Evolutionary conservation across 2,113 vertebrate genomes (phyloP).

Genomic region (Electrona antarctica): DNA sequence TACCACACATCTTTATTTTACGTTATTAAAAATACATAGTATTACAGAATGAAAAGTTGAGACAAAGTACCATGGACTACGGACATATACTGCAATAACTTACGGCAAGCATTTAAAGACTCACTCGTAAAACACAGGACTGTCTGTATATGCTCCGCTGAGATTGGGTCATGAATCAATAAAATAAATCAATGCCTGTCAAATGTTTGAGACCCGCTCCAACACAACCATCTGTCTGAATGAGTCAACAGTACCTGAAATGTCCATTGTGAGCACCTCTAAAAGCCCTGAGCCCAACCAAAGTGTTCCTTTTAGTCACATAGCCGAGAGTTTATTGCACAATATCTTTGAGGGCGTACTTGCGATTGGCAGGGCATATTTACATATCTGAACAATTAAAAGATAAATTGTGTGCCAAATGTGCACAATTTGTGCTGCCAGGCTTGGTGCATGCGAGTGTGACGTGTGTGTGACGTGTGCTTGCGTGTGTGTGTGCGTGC

Average conservation of each 20-base stretch:
- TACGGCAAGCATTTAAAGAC: no score
- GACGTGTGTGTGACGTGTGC: no score
- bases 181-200: conserved; percentile 3
- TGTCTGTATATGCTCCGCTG: no score
- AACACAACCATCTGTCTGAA: conserved; percentile 12
- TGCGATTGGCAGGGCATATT: conserved; percentile 37
- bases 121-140: no score
- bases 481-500: no score
- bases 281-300: conserved; percentile 26
- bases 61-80: no score
- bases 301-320: conserved; percentile 24
- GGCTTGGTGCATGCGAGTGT: background rate
- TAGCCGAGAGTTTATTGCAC: conserved; percentile 19
- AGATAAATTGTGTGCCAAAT: conserved; percentile 27
- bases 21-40: no score
- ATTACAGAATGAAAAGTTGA: no score
- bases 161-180: no score
- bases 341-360: conserved; percentile 31
- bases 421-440: conserved; percentile 17
- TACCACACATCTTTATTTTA: no score
- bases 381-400: conserved; percentile 38
- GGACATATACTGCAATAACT: no score
- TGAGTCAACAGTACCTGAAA: conserved; percentile 42
- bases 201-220: background rate
- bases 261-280: conserved; percentile 26